Evolutionary conservation across 2,797 vertebrate genomes (phyloP).

Genomic region (Cossypha caffra): DNA sequence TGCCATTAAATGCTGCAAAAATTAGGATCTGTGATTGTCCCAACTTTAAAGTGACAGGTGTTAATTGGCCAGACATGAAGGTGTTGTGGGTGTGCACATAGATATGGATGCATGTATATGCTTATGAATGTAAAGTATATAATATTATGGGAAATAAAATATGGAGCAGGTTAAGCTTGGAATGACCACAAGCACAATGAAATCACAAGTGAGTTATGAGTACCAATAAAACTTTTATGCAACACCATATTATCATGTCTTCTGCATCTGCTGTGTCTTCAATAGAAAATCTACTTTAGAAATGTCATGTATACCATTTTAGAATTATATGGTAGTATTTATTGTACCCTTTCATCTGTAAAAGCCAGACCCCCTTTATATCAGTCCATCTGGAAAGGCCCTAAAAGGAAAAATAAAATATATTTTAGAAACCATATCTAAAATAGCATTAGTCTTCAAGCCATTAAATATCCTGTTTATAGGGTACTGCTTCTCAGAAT

Average conservation of each 20-base stretch:
- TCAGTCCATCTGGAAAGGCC: background rate
- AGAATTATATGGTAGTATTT: slow-evolving; percentile 28
- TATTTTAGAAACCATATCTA: background rate
- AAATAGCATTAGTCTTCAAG: background rate
- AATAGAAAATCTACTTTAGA: slow-evolving; percentile 35
- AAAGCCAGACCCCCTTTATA: slow-evolving; percentile 8
- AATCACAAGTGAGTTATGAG: slow-evolving; percentile 54
- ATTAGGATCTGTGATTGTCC: background rate
- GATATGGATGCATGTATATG: background rate
- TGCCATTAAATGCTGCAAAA: background rate
- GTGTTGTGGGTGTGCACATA: background rate
- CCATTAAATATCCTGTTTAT: background rate
- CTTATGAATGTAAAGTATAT: background rate
- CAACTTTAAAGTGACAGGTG: background rate
- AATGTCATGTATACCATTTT: slow-evolving; percentile 31
- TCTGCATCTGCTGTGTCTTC: slow-evolving; percentile 32
- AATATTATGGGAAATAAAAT: slow-evolving; percentile 24
- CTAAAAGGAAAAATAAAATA: slow-evolving; percentile 19
- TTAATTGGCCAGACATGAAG: background rate
- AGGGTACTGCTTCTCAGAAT: background rate
- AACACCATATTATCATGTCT: slow-evolving; percentile 33
- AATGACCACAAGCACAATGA: slow-evolving; percentile 63
- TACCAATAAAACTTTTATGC: slow-evolving; percentile 62
- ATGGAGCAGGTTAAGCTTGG: slow-evolving; percentile 25
- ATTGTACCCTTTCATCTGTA: slow-evolving; percentile 35